Evolutionary conservation across 2,888 invertebrate species (phyloP).

Genomic region (Camptogramma bilineatum): DNA sequence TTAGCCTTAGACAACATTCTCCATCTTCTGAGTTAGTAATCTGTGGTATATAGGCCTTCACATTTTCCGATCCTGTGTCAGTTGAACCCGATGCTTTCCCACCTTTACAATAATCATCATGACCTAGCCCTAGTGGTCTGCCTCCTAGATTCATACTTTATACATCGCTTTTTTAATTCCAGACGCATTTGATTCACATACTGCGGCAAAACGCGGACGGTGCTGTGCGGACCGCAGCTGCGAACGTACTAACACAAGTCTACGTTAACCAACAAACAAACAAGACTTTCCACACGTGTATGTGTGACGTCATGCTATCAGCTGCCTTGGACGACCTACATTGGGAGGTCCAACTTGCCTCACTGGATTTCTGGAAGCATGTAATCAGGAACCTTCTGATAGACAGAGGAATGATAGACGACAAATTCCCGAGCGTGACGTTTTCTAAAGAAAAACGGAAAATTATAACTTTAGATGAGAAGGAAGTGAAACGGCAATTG

Average conservation of each 20-base stretch:
- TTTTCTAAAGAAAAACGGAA: constrained; percentile 90
- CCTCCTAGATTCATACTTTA: too few species aligned
- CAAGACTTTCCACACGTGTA: constrained; percentile 65
- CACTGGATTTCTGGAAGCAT: constrained; percentile 88
- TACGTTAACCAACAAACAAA: constrained; percentile 84
- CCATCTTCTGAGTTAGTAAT: too few species aligned
- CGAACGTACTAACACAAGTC: constrained; percentile 84
- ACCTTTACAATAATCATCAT: too few species aligned
- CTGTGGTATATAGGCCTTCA: too few species aligned
- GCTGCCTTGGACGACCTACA: constrained; percentile 88
- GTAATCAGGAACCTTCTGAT: constrained; percentile 83
- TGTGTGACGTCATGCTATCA: constrained; percentile 85
- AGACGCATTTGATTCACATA: constrained; percentile 80
- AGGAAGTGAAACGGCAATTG: constrained; percentile 86
- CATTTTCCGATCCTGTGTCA: too few species aligned
- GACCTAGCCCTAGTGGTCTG: too few species aligned
- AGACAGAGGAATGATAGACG: constrained; percentile 88
- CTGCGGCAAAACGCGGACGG: constrained; percentile 88
- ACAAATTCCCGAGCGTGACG: constrained; percentile 89
- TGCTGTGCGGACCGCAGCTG: constrained; percentile 88
- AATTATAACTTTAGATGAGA: constrained; percentile 87
- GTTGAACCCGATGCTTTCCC: too few species aligned
- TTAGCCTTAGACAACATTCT: too few species aligned
- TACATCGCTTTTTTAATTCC: constrained; percentile 38
- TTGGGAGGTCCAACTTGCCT: constrained; percentile 90